Percentiles rank a stretch among this genome's conserved stretches.
Conservation (phyloP, 2,113 vertebrate genomes). For the Pterocles burchelli region DNA sequence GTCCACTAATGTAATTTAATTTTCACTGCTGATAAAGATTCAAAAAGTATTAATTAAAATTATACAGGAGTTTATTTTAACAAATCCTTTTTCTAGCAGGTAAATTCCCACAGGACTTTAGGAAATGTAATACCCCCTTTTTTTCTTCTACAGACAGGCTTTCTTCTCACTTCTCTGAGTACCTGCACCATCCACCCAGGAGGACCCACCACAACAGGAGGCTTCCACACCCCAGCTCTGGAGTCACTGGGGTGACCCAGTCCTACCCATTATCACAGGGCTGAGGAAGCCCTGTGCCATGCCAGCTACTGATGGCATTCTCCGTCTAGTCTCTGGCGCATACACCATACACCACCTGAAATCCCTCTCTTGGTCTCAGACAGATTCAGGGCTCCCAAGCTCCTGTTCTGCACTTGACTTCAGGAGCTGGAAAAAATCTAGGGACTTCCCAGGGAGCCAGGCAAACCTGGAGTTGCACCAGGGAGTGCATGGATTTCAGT, state of each 20-base stretch:
- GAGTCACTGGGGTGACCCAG: neutral
- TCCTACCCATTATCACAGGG: neutral
- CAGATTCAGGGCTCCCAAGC: neutral
- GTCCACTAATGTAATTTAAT: neutral
- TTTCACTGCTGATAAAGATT: neutral
- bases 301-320: neutral
- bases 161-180: neutral
- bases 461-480: neutral
- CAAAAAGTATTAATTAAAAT: neutral
- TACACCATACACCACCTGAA: neutral
- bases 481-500: neutral
- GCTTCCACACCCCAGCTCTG: neutral
- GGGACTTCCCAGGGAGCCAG: constrained; percentile 6
- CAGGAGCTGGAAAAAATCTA: constrained; percentile 32
- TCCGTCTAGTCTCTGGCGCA: neutral
- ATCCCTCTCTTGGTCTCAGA: neutral
- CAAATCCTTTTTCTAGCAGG: neutral
- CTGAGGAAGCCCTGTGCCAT: neutral
- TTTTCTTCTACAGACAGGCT: neutral
- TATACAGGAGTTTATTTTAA: neutral
- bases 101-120: neutral
- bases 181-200: neutral
- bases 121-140: neutral
- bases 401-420: neutral
- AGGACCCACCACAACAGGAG: neutral